Base-by-base conservation (phyloP, 2,888 invertebrate species). In the Tetragonisca angustula region DNA sequence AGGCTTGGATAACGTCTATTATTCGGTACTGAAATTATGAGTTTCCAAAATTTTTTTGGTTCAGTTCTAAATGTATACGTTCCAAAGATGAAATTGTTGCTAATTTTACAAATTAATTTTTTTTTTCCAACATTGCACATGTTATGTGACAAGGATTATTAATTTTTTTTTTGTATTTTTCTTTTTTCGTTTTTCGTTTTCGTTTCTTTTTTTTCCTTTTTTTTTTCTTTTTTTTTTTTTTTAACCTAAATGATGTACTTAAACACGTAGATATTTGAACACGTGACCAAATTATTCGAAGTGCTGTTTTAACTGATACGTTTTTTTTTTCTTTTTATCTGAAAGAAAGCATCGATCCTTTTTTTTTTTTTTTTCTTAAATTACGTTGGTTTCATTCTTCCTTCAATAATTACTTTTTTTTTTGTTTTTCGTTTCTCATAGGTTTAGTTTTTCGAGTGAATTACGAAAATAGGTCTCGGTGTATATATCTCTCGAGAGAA, bases 261-360 rank as follows among this genome's bases (percentile, higher is more conserved):
- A 76, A 81, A 64, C 62, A 81, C 67, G 70, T 62, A 76, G 78
- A 86, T 70, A 36, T 36, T 36, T 36, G 9, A 36, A 36, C 36
- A 9, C 36, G 36, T 80, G 76, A 76, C 71, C 79, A 85, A 81
- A 79, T 83, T 67, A 61, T 49, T 83, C 81, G 70, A 83, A 65
- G 54, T 79, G 72, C 59, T 76, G 56, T 83, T 87, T 87, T 85
- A 87, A 73, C 59, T 36, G 64, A 65, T 62, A 71, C 54, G 50
- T 54, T 56, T 75, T 78, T 43, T 43, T 43, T 81, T 80, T 76
- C 72, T 74, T 64, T 75, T 86, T 69, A 69, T 77, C 79, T 54
- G 17, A 59, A 62, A 59, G 54, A 61, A 61, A 32, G 61, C 59
- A 56, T 68, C 50, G 49, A 75, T 62, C 32, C n/a, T 36, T 15